Evolutionary conservation across 2,888 invertebrate genomes (phyloP).

Genomic region (Folsomia manolachei): DNA sequence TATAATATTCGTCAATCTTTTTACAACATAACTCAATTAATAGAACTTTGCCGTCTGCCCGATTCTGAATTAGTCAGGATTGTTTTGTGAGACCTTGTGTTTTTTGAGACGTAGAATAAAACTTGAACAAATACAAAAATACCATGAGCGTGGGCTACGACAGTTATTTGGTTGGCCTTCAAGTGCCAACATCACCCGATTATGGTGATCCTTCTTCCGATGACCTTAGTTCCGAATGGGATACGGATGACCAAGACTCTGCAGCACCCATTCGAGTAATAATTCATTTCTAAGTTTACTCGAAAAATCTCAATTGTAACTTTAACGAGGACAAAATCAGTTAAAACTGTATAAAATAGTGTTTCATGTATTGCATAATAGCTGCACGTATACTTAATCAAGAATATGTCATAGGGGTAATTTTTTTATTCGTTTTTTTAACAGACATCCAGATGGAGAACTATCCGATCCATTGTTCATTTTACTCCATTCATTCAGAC

Average conservation of each 20-base stretch:
- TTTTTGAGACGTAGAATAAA: too few relatives aligned
- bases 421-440: constrained; percentile 54
- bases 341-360: too few relatives aligned
- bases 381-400: not conserved
- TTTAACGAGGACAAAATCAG: not conserved
- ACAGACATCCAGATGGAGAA: constrained; percentile 90
- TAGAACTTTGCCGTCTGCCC: too few relatives aligned
- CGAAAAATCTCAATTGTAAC: not conserved
- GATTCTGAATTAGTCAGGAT: too few relatives aligned
- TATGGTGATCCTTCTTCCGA: constrained; percentile 83
- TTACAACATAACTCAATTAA: too few relatives aligned
- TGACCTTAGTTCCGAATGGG: constrained; percentile 88
- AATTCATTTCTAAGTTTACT: not conserved
- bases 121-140: too few relatives aligned
- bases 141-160: constrained; percentile 50
- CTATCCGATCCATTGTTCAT: constrained; percentile 80
- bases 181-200: constrained; percentile 57
- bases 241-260: constrained; percentile 62
- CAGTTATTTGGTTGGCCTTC: constrained; percentile 42
- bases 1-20: too few relatives aligned
- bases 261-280: not conserved
- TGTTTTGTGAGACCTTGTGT: too few relatives aligned
- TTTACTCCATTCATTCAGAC: constrained; percentile 97
- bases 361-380: too few relatives aligned
- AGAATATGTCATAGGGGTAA: constrained; percentile 40